Evolutionary conservation across 2,888 invertebrate species (phyloP), one percentile per base, ranked within the genome.

Genomic region (Terebella lapidaria): DNA sequence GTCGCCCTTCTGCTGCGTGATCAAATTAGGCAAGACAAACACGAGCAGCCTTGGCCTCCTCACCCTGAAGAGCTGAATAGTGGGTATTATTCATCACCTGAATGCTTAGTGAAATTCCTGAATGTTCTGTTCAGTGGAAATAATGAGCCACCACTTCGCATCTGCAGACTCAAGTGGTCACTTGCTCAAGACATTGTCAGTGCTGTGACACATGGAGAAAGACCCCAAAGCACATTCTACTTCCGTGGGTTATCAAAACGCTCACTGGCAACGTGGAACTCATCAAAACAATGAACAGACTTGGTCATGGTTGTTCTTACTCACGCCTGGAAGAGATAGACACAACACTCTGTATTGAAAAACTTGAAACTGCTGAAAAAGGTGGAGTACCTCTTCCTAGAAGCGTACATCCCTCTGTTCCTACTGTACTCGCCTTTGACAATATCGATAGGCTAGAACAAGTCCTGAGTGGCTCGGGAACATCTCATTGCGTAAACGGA

Each of bases 361-460:
- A 22, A 26, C 24, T 53, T 20, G 10, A 25, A 53, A 10, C 4
- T 26, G 53, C 53, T 5, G 53, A 25, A 5, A 20, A 26, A 15
- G 10, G 20, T 20, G 20, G 27, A 10, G 26, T 53, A 5, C 27
- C 10, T 53, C 53, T 53, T 10, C 53, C 53, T 20, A 5, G 10
- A 5, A 53, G 25, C 27, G 26, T 53, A 26, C 26, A 53, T 53
- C 53, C 26, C 20, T 15, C 53, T 20, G 27, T 53, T 27, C 53
- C 53, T 25, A 53, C 53, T 15, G 53, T 53, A 26, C 53, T 53
- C 27, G 53, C 53, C 10, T 53, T 53, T 26, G 53, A 53, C 53
- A 53, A 53, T 26, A 26, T 53, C 10, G 27, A 53, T 26, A 5
- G 53, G 10, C 53, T 25, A 53, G 53, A 53, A 10, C 10, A 53